Conservation (phyloP, 2,888 invertebrate species). For the Drosophila algonquin region DNA sequence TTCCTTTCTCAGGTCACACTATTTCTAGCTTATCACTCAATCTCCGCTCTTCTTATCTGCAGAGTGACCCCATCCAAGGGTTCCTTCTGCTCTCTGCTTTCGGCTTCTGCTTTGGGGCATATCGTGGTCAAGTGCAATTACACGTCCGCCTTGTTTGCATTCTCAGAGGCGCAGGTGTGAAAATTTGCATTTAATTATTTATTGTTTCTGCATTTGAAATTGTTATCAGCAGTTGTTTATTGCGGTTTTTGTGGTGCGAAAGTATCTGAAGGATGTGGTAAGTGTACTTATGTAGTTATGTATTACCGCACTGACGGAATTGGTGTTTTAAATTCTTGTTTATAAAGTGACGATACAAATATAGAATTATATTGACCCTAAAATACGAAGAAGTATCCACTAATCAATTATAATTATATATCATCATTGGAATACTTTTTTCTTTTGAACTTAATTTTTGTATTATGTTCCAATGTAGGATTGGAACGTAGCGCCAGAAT, state of each 20-base stretch:
- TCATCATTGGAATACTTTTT: no score
- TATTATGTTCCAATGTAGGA: no score
- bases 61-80: conserved; percentile 10
- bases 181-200: conserved; percentile 64
- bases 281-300: no score
- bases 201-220: conserved; percentile 16
- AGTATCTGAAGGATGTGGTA: conserved; percentile 13
- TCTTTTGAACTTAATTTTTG: no score
- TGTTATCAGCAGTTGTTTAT: no score
- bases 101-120: conserved; percentile 11
- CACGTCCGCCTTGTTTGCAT: conserved; percentile 49
- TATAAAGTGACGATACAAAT: no score
- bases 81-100: background rate
- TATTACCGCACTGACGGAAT: no score
- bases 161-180: conserved; percentile 46
- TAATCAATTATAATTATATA: no score
- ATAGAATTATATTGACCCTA: no score
- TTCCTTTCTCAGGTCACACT: conserved; percentile 3
- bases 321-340: no score
- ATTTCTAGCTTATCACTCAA: conserved; percentile 67
- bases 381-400: no score
- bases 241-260: conserved; percentile 12
- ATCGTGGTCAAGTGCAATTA: conserved; percentile 38
- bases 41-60: conserved; percentile 62
- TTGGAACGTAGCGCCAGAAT: no score